phyloP scores from a whole-genome alignment of 2,888 invertebrate species.

The Microplitis manilae region DNA sequence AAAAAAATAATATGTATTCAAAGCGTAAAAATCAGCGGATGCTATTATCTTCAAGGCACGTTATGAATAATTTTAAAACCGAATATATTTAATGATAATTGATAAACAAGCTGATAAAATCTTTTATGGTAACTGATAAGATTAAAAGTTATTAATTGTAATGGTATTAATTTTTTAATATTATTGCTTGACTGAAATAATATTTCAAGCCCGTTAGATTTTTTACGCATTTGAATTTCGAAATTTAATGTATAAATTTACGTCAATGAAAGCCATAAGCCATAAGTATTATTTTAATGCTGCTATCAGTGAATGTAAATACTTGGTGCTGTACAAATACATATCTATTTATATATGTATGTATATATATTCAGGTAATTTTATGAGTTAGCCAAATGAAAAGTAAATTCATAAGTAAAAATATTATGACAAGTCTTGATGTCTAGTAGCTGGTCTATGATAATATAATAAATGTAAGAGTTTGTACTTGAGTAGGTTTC shows the following conservation, averaged over 20 bases:
- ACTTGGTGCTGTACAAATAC: not conserved
- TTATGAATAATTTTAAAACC: not conserved
- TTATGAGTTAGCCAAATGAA: not conserved
- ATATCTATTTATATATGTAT: not conserved
- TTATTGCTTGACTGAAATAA: not conserved
- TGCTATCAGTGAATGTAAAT: not conserved
- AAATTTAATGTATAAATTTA: not conserved
- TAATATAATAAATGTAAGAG: not conserved
- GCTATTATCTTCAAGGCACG: not conserved
- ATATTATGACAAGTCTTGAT: not conserved
- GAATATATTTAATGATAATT: constrained; percentile 1
- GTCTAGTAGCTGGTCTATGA: not conserved
- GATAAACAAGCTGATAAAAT: not conserved
- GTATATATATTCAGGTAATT: not conserved
- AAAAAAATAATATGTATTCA: not conserved
- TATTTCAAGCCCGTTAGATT: too few relatives aligned
- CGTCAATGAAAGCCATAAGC: not conserved
- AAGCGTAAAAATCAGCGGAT: not conserved
- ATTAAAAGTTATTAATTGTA: not conserved
- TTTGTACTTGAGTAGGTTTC: not conserved
- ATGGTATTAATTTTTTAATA: not conserved
- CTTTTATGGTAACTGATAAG: not conserved
- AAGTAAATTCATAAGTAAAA: not conserved
- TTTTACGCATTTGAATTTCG: not conserved
- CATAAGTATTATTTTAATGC: not conserved